Base-by-base conservation (phyloP, 2,113 vertebrate species). In the Nycticebus coucang region DNA sequence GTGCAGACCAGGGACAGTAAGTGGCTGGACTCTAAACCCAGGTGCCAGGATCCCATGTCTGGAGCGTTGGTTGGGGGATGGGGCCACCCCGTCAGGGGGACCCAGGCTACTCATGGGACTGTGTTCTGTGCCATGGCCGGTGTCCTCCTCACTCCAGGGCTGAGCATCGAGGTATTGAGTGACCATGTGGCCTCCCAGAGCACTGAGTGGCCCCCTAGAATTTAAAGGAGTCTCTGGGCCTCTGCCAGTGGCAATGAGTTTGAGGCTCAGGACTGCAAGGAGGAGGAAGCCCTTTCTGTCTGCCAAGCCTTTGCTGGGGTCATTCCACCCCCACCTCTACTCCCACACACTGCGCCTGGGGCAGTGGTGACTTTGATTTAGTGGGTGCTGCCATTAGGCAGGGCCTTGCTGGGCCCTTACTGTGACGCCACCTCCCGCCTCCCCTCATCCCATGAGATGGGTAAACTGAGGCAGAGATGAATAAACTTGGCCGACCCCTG, bases 51-150 rank as follows among this genome's bases (percentile, higher is more conserved):
- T 9, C 12, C 26, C 3, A 1, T 4, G 12, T 5, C 41, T 4
- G 1, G 71, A 13, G 57, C 57, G 5, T 17, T 59, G 57, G 57
- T 17, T 17, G 30, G 64, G 30, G 64, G 28, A 33, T 33, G 64
- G 64, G 64, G 30, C 28, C 14, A 33, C 26, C 14, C 0, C 0
- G 33, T 28, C 50, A 22, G 50, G 64, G 28, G 1, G 13, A 33
- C 7, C 19, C 7, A 22, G 4, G 0, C 2, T 3, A 4, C 7
- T 13, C 2, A 30, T 0, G 0, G 6, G 55, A 7, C 60, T 26
- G 22, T 28, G 15, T 3, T 55, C n/a, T 19, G 28, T 60, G 78
- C 33, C 37, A 37, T 0, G 30, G 21, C 35, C 1, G 4, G 4
- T 2, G 53, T 64, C 62, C 26, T 81, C 64, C 53, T 82, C 24